Evolutionary conservation across 2,888 invertebrate species (phyloP), one percentile per base, ranked within the genome.

Genomic region (Ernsta delagoae): DNA sequence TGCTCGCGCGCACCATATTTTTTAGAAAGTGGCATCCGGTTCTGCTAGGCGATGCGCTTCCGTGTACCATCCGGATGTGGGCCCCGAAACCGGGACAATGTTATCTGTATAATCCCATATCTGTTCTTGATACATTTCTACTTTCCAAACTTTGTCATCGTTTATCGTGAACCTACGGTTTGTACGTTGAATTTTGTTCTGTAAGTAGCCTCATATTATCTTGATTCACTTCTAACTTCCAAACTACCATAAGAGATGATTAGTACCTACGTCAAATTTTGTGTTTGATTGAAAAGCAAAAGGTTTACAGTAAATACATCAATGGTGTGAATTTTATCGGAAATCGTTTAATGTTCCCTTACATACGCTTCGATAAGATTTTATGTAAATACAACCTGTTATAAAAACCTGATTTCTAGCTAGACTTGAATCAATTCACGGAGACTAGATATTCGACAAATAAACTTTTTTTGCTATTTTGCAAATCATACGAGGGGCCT

Each of bases 1-100:
- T 72, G 72, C 71, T 75, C 71, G 81, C 81, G 83, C 86, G 82
- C 83, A 84, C 85, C 84, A 85, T 86, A 87, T 89, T 90, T 91
- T 92, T 92, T 93, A 93, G 92, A 93, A 92, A 93, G 92, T 91
- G 76, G 87, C 84, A 92, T 92, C 92, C 92, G 92, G 90, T 77
- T 73, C 74, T 79, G 73, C 80, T 82, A 85, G 87, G 83, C 84
- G 85, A 82, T 80, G 82, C 85, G 86, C 86, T 90, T 89, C 91
- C 91, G 89, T 80, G 73, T 74, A 68, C 69, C 70, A 72, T 71
- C 85, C 88, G 89, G 89, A 89, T 89, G 84, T 87, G 77, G 82
- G 79, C 83, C 83, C 83, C 83, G 74, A 75, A 70, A 74, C 69
- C 77, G 84, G 83, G 80, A 83, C 83, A 85, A 84, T 79, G 79